Evolutionary conservation across 2,888 invertebrate genomes (phyloP).

Genomic region (Eupithecia subfuscata): DNA sequence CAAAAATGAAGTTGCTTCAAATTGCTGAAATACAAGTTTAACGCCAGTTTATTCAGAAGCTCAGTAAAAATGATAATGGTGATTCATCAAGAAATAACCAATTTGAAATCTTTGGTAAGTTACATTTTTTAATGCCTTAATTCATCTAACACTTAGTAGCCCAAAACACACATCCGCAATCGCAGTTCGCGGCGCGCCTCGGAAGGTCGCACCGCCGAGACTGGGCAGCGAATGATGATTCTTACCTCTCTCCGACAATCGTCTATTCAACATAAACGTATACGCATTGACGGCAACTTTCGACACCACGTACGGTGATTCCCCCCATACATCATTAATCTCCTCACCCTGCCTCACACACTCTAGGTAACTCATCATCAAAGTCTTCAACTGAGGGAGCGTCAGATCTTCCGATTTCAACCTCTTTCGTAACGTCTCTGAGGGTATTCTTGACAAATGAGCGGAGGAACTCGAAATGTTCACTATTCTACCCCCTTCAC

Average conservation of each 20-base stretch:
- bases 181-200: no score
- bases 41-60: not conserved
- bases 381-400: slow-evolving; percentile 78
- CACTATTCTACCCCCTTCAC: slow-evolving; percentile 87
- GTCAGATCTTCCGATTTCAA: slow-evolving; percentile 80
- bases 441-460: slow-evolving; percentile 85
- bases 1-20: no score
- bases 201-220: no score
- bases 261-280: slow-evolving; percentile 86
- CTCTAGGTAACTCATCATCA: slow-evolving; percentile 86
- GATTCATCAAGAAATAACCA: not conserved
- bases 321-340: slow-evolving; percentile 81
- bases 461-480: slow-evolving; percentile 90
- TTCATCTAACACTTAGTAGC: no score
- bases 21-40: no score
- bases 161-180: no score
- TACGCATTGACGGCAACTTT: slow-evolving; percentile 90
- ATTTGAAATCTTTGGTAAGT: not conserved
- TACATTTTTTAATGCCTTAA: not conserved
- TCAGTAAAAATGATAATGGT: not conserved
- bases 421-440: slow-evolving; percentile 74
- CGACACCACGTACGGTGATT: slow-evolving; percentile 87
- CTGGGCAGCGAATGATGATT: not conserved
- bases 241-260: slow-evolving; percentile 62
- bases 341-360: slow-evolving; percentile 69